phyloP scores from a whole-genome alignment of 2,113 vertebrate species.

The Cyprinodon brontotheroides region DNA sequence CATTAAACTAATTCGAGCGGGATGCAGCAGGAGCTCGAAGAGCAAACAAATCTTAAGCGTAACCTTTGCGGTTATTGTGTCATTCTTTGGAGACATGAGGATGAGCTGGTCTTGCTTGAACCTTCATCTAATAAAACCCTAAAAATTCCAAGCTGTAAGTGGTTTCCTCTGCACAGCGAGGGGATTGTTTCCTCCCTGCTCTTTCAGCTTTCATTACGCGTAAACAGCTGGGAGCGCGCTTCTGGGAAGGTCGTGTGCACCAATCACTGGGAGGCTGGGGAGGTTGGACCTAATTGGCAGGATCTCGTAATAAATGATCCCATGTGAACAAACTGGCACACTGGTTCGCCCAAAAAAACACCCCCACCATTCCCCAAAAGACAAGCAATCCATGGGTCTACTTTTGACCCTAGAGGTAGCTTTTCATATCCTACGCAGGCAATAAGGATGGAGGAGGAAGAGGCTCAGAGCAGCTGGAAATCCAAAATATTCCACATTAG shows the following conservation, averaged over 20 bases:
- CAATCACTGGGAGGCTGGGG: slow-evolving; percentile 25
- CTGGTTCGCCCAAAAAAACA: slow-evolving; percentile 35
- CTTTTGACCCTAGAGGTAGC: slow-evolving; percentile 54
- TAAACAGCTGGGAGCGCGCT: slow-evolving; percentile 75
- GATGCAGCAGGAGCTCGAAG: slow-evolving; percentile 13
- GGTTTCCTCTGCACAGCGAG: slow-evolving; percentile 5
- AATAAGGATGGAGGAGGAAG: slow-evolving; percentile 2
- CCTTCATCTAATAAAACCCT: not conserved
- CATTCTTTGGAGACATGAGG: slow-evolving; percentile 4
- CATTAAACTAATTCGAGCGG: slow-evolving; percentile 2
- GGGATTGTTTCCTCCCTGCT: not conserved
- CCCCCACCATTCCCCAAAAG: slow-evolving; percentile 15
- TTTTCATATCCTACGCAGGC: slow-evolving; percentile 47
- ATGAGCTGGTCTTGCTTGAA: slow-evolving; percentile 7
- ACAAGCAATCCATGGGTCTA: slow-evolving; percentile 32
- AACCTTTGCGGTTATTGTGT: slow-evolving; percentile 8
- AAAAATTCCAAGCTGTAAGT: not conserved
- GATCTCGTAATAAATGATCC: slow-evolving; percentile 63
- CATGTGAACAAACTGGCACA: slow-evolving; percentile 45
- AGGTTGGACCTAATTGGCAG: slow-evolving; percentile 69
- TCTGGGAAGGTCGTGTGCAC: slow-evolving; percentile 48
- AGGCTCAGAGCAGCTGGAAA: slow-evolving; percentile 14
- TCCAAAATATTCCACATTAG: not conserved
- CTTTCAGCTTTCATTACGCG: slow-evolving; percentile 62
- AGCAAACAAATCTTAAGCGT: slow-evolving; percentile 1